These are phyloP conservation scores for Ommatoiulus sabulosus DNA, from an alignment of 2,888 invertebrate genomes.

Conservation along the genomic window DNA sequence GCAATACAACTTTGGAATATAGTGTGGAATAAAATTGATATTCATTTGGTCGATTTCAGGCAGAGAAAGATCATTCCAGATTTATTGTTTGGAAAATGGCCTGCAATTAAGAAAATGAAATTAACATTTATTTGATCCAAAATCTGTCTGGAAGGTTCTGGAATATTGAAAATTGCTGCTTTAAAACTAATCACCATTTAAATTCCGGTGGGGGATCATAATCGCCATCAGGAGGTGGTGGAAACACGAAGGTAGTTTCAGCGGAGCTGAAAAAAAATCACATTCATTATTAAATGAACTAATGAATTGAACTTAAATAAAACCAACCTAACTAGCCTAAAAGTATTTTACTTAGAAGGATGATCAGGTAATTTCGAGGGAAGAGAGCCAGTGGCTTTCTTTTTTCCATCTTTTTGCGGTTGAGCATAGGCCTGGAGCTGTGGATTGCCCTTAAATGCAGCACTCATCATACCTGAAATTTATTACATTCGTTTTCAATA, in stretches of 20 bases:
- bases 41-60: not conserved
- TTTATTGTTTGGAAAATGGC: conserved; percentile 50
- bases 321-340: not conserved
- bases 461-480: not conserved
- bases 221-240: conserved; percentile 56
- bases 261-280: not conserved
- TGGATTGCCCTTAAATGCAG: conserved; percentile 2
- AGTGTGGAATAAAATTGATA: too few relatives aligned
- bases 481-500: not conserved
- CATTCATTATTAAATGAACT: not conserved
- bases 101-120: not conserved
- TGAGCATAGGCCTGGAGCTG: conserved; percentile 52
- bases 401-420: conserved; percentile 48
- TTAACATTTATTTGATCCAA: not conserved
- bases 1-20: too few relatives aligned
- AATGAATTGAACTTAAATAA: not conserved
- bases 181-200: conserved; percentile 52
- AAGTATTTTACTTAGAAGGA: not conserved
- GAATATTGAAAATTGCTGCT: not conserved
- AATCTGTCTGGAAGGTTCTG: not conserved
- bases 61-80: not conserved
- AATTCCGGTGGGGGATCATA: conserved; percentile 58
- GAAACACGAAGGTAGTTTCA: conserved; percentile 57
- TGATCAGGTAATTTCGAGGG: conserved; percentile 4
- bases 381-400: conserved; percentile 6